Evolutionary conservation across 2,113 vertebrate species (phyloP), one percentile per base, ranked within the genome.

Genomic region (Apeltes quadracus): DNA sequence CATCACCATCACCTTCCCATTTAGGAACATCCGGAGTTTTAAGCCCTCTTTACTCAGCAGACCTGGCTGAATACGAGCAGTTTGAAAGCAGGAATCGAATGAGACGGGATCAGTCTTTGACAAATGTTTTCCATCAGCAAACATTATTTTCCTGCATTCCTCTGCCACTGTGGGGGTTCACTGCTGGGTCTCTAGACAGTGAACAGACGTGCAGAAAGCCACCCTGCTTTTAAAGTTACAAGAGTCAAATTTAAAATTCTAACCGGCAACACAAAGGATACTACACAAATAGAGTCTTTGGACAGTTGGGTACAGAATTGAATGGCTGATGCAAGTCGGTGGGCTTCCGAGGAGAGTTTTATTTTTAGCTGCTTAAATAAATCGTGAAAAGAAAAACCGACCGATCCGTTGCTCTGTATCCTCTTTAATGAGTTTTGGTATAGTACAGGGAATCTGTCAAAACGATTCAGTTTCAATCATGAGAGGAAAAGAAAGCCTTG

Each of bases 241-340:
- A 6, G 32, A 15, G 12, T 39, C 16, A 6, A 13, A 56, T 12
- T 20, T 22, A 43, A 75, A 4, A 56, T 23, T 43, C 32, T 20
- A 27, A 78, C 74, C 71, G 65, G 56, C 46, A 76, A 68, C 61
- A 81, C 36, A 67, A 67, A 56, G 61, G 57, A 70, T 61, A 67
- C 44, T 20, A 43, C 55, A 76, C 44, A 25, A 15, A 13, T 22
- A 10, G 57, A 61, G 50, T 32, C 14, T 74, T 4, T 44, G 36
- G 34, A 53, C 14, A 59, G 20, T 43, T 69, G 4, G 34, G 32
- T 9, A 61, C 13, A 41, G 55, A 55, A 72, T 63, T 46, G 12
- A 43, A 5, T 16, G 13, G 12, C 46, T 62, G 53, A 34, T 5
- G 43, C 6, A 3, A 25, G 59, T 65, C 34, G 55, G 32, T 32